These are phyloP conservation scores for Amaurobius ferox DNA, from an alignment of 2,888 invertebrate genomes.

Conservation along the genomic window DNA sequence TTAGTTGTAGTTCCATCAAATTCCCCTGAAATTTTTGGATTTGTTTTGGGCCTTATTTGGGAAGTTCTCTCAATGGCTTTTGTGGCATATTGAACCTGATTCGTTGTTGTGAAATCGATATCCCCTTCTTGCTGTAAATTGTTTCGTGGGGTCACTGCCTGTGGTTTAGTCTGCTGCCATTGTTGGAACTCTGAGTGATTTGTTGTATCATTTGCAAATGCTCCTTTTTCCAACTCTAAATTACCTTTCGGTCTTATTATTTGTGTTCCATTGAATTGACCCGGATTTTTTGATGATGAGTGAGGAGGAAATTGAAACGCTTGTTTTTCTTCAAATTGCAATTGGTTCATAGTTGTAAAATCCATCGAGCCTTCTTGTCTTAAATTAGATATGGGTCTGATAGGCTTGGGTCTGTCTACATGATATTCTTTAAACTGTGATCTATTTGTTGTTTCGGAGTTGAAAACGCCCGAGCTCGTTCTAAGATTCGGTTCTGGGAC, in stretches of 20 bases:
- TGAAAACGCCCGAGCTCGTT: slow-evolving; percentile 42
- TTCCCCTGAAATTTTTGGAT: slow-evolving; percentile 34
- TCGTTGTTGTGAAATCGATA: slow-evolving; percentile 58
- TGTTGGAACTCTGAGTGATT: slow-evolving; percentile 54
- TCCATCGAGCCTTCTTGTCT: slow-evolving; percentile 59
- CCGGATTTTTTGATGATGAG: slow-evolving; percentile 48
- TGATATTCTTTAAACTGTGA: slow-evolving; percentile 57
- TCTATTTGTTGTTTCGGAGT: slow-evolving; percentile 60
- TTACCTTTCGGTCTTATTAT: slow-evolving; percentile 46
- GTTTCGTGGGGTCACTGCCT: slow-evolving; percentile 53
- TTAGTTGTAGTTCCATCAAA: slow-evolving; percentile 71
- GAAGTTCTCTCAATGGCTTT: slow-evolving; percentile 32
- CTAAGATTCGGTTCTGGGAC: slow-evolving; percentile 54
- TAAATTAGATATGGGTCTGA: slow-evolving; percentile 35
- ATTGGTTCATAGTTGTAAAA: slow-evolving; percentile 58
- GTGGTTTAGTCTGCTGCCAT: slow-evolving; percentile 59
- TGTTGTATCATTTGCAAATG: slow-evolving; percentile 45
- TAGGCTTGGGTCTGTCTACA: slow-evolving; percentile 51
- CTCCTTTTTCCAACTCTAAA: slow-evolving; percentile 42
- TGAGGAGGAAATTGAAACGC: slow-evolving; percentile 47
- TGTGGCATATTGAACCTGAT: slow-evolving; percentile 31
- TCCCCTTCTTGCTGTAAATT: slow-evolving; percentile 64
- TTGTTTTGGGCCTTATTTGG: slow-evolving; percentile 40
- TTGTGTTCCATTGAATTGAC: slow-evolving; percentile 67
- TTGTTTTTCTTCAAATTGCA: slow-evolving; percentile 58